phyloP scores from a whole-genome alignment of 1,140 invertebrate genomes.

The Pseudomyrmex concolor region DNA sequence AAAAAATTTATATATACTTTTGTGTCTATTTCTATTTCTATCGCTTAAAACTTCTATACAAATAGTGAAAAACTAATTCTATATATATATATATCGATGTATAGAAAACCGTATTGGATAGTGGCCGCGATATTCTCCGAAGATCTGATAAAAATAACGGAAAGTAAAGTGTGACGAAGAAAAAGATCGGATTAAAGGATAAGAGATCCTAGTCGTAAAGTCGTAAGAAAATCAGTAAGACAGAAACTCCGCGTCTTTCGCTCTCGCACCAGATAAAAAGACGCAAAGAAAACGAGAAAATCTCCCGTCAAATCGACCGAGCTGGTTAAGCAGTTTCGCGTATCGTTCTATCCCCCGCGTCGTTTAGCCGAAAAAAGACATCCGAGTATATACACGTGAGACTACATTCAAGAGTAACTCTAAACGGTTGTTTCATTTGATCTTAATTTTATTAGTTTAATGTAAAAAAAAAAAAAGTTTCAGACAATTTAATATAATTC shows the following conservation, averaged over 20 bases:
- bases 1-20: too few relatives aligned
- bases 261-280: conserved; percentile 32
- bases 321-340: conserved; percentile 26
- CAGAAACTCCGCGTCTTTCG: conserved; percentile 21
- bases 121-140: background rate
- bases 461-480: background rate
- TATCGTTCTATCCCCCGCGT: background rate
- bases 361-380: background rate
- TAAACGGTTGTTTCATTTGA: background rate
- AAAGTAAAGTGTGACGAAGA: conserved; percentile 52
- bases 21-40: too few relatives aligned
- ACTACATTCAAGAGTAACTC: background rate
- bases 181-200: conserved; percentile 60
- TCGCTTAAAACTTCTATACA: too few relatives aligned
- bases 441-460: conserved; percentile 27
- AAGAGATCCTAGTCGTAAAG: conserved; percentile 43
- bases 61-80: conserved; percentile 31
- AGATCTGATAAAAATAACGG: conserved; percentile 51
- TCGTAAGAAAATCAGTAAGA: conserved; percentile 62
- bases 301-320: conserved; percentile 17
- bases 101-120: conserved; percentile 9
- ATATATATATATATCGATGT: conserved; percentile 21
- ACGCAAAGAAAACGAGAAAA: conserved; percentile 11
- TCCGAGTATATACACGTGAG: conserved; percentile 17
- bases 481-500: background rate